Conservation (phyloP, 2,113 vertebrate genomes). For the Aepyceros melampus region DNA sequence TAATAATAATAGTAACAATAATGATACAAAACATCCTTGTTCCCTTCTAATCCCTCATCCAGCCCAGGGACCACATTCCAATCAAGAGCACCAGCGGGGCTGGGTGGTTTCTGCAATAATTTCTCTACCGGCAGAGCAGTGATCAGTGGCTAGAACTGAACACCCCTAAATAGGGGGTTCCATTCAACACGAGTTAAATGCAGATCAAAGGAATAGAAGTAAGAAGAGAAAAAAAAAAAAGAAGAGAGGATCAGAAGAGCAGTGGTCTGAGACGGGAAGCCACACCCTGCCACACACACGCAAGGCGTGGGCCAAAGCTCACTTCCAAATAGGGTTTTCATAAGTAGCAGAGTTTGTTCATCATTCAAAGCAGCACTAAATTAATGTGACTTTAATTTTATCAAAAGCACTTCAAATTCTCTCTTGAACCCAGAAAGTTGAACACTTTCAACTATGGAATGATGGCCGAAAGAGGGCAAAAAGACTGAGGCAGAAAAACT, state of each 20-base stretch:
- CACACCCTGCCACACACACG: background rate
- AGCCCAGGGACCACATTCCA: background rate
- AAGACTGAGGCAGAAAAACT: background rate
- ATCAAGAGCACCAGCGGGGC: background rate
- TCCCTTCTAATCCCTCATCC: background rate
- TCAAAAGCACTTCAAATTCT: conserved; percentile 44
- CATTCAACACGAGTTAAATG: background rate
- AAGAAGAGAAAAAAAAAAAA: background rate
- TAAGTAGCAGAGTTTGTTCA: conserved; percentile 63
- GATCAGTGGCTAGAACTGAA: background rate
- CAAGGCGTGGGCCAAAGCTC: background rate
- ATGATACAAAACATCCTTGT: background rate
- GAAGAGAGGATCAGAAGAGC: background rate
- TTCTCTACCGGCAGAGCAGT: background rate
- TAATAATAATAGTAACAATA: background rate
- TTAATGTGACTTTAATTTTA: conserved; percentile 61
- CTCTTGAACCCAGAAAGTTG: conserved; percentile 57
- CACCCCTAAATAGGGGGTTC: background rate
- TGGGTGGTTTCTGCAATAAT: background rate
- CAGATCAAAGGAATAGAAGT: background rate
- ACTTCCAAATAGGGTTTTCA: conserved; percentile 56
- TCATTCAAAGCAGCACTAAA: conserved; percentile 35
- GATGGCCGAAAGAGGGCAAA: background rate
- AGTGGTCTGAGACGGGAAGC: background rate
- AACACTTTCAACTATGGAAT: conserved; percentile 35